A percentile compares a stretch with the other conserved stretches of the same genome.
Conservation (phyloP, 2,888 invertebrate species). For the Drosophila formosana region DNA sequence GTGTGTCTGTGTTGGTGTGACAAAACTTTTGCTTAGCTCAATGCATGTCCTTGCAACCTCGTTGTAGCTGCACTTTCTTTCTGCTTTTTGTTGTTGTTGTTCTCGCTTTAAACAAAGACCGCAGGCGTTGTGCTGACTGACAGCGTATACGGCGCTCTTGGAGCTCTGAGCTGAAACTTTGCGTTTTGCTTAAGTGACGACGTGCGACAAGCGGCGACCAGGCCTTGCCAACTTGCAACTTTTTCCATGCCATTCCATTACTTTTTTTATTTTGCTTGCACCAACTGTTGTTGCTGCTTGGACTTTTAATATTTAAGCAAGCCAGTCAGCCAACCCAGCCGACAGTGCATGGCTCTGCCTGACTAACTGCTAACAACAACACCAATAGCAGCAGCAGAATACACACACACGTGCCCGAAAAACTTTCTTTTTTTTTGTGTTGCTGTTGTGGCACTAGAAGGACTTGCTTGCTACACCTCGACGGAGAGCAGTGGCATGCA, state of each 20-base stretch:
- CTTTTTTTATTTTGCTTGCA: constrained; percentile 13
- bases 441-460: constrained; percentile 24
- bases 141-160: constrained; percentile 26
- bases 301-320: constrained; percentile 73
- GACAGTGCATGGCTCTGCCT: too few species aligned
- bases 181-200: constrained; percentile 74
- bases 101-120: constrained; percentile 64
- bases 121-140: constrained; percentile 45
- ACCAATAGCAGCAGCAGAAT: constrained; percentile 18
- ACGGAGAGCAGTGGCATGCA: constrained; percentile 18
- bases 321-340: constrained; percentile 33
- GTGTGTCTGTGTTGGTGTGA: constrained; percentile 46
- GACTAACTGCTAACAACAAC: too few species aligned
- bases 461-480: constrained; percentile 51
- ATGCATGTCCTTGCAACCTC: constrained; percentile 54
- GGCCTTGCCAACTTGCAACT: constrained; percentile 35
- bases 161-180: constrained; percentile 51
- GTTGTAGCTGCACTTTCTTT: constrained; percentile 29
- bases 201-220: constrained; percentile 71
- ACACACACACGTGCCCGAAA: constrained; percentile 41
- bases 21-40: constrained; percentile 69
- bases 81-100: constrained; percentile 5
- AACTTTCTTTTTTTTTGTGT: constrained; percentile 12
- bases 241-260: constrained; percentile 2
- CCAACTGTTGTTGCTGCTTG: constrained; percentile 41